Evolutionary conservation across 2,888 invertebrate genomes (phyloP).

Genomic region (Microctonus brassicae): DNA sequence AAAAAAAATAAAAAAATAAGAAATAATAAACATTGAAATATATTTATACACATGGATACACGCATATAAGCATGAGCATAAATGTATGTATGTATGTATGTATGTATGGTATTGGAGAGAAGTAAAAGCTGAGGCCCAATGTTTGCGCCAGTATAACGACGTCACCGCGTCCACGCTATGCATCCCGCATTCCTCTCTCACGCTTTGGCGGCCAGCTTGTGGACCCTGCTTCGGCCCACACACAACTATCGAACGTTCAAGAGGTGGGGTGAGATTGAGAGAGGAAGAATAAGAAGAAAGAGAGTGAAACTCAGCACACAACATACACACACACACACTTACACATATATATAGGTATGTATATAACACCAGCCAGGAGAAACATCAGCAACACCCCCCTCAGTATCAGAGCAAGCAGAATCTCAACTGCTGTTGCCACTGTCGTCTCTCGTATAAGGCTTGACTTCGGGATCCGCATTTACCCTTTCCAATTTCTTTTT

Average conservation of each 20-base stretch:
- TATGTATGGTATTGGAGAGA: conserved; percentile 36
- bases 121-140: conserved; percentile 21
- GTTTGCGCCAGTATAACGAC: conserved; percentile 49
- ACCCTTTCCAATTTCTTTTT: not conserved
- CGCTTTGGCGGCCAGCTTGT: conserved; percentile 59
- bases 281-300: conserved; percentile 40
- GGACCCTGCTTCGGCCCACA: conserved; percentile 47
- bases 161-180: conserved; percentile 58
- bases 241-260: conserved; percentile 59
- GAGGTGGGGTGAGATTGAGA: not conserved
- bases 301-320: conserved; percentile 38
- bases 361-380: too few species aligned
- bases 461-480: conserved; percentile 24
- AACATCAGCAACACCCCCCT: not conserved
- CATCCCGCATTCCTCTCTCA: conserved; percentile 68
- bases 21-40: not conserved
- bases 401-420: not conserved
- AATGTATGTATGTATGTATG: too few species aligned
- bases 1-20: not conserved
- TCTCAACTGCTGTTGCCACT: conserved; percentile 31
- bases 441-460: conserved; percentile 35
- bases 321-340: too few species aligned
- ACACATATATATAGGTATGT: too few species aligned
- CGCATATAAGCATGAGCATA: not conserved
- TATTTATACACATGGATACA: not conserved